Base-by-base conservation (phyloP, 2,888 invertebrate genomes). In the Thereva unica region DNA sequence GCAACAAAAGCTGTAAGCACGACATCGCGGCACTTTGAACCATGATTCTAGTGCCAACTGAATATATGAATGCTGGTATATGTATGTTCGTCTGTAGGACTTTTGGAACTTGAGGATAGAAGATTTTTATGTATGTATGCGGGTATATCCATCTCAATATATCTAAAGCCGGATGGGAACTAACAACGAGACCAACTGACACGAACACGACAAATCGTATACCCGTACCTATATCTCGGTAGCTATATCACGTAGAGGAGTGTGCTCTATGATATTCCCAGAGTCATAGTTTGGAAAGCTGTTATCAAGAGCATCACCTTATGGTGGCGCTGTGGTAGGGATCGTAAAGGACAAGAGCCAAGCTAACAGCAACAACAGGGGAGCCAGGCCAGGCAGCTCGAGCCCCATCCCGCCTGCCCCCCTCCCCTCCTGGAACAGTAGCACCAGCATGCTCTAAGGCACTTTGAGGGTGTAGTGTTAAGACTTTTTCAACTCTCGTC, bases 11-110 rank as follows among this genome's bases (percentile, higher is more conserved):
- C 72, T 72, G 73, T 71, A 71, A 73, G 73, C 73, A 73, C 73
- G 73, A 73, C 72, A 73, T 74, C 73, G 73, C 71, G 72, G 73
- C 73, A 74, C 73, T 74, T 74, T 74, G 72, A 74, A 74, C 73
- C 72, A 73, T 70, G 72, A 71, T 71, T 71, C 71, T 72, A 72
- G 72, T 73, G 73, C 73, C 71, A 73, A 72, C 72, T 72, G 72
- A 71, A 72, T 72, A 71, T 63, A 64, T 23, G 50, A 50, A 63
- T 41, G 41, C 45, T 35, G 12, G 44, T 54, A 53, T 52, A 41
- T 53, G 54, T 64, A 64, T 37, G 23, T 23, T 23, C 23, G 23
- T 23, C 59, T 59, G 47, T 59, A 59, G 59, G 59, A 47, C 59
- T 54, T 67, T 23, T 23, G 23, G 23, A 23, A 23, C 23, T 23